Percentiles rank a stretch among this genome's conserved stretches.
phyloP scores from a whole-genome alignment of 2,888 invertebrate genomes.

The Ichneumoninae sp. region DNA sequence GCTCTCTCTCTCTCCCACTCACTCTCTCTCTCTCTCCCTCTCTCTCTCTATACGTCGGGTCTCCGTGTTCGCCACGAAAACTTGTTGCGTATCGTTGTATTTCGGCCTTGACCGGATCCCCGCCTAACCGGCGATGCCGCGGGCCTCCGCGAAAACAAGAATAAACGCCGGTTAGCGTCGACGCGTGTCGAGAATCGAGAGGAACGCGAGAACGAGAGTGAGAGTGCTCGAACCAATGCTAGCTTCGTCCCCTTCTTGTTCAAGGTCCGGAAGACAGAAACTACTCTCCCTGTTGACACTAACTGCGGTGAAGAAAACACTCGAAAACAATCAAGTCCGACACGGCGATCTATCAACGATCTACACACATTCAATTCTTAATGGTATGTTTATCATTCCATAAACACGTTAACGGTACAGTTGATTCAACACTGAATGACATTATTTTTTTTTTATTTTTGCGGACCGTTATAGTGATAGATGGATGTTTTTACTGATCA shows the following conservation, averaged over 20 bases:
- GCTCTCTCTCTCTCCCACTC: too few relatives aligned
- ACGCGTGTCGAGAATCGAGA: conserved; percentile 48
- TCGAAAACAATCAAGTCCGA: not conserved
- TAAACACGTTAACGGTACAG: not conserved
- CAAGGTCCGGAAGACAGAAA: conserved; percentile 35
- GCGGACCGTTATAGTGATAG: not conserved
- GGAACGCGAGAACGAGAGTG: not conserved
- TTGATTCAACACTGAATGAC: not conserved
- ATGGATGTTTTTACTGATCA: not conserved
- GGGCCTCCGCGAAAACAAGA: conserved; percentile 46
- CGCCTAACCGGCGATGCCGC: conserved; percentile 16
- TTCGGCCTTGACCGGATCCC: conserved; percentile 63
- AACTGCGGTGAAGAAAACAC: not conserved
- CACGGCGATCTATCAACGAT: not conserved
- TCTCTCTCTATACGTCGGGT: conserved; percentile 4
- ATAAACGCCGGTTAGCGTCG: conserved; percentile 41
- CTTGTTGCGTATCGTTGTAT: conserved; percentile 62
- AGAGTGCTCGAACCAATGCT: conserved; percentile 20
- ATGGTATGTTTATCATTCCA: not conserved
- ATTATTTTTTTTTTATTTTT: not conserved
- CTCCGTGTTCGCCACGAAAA: conserved; percentile 44
- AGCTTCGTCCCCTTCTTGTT: conserved; percentile 28
- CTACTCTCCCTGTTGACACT: conserved; percentile 6
- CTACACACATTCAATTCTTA: not conserved
- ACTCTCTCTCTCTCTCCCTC: not conserved